Evolutionary conservation across 2,113 vertebrate species (phyloP).

Genomic region (Rattus norvegicus): GRCr8 NC_086019.1:42712501-42713000

Average conservation of each 20-base stretch:
- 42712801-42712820: not conserved
- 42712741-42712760: not conserved
- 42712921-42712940: not conserved
- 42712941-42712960: not conserved
- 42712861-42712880: not conserved
- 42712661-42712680: not conserved
- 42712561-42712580: not conserved
- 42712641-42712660: not conserved
- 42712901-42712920: not conserved
- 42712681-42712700: too few species aligned
- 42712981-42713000: not conserved
- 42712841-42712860: not conserved
- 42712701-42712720: not conserved
- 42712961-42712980: not conserved
- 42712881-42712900: not conserved
- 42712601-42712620: not conserved
- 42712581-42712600: not conserved
- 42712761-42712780: not conserved
- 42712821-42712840: not conserved
- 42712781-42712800: not conserved
- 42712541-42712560: not conserved
- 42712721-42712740: not conserved
- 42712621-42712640: not conserved
- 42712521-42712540: not conserved
- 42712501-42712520: fast-evolving